These are phyloP conservation scores for Babylonia areolata DNA, from an alignment of 1,140 invertebrate species.

Conservation along the genomic window DNA sequence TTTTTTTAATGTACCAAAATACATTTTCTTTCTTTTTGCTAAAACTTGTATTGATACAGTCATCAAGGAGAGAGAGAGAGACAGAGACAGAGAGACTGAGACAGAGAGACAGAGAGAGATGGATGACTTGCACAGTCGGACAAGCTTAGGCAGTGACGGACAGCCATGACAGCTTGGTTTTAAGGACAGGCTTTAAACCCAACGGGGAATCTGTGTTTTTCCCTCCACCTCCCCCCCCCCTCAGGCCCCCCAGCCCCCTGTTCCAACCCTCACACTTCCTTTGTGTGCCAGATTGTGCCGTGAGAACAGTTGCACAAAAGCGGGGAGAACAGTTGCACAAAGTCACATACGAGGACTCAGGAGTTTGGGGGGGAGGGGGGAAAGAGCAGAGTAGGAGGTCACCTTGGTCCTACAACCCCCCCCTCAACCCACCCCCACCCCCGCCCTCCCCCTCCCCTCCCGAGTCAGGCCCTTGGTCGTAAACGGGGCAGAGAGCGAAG, in stretches of 20 bases:
- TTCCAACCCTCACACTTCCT: background rate
- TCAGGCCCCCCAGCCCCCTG: too few species aligned
- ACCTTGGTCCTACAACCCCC: too few species aligned
- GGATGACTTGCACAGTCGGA: too few species aligned
- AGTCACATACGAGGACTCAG: background rate
- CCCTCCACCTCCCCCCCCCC: background rate
- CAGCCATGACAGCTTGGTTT: background rate
- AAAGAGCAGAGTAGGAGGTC: background rate
- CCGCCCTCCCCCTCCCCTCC: background rate
- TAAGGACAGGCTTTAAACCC: background rate
- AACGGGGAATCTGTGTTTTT: slow-evolving; percentile 20
- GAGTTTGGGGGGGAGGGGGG: background rate
- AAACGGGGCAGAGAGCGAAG: too few species aligned
- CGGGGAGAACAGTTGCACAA: background rate
- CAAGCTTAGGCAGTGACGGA: background rate
- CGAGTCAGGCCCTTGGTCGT: background rate
- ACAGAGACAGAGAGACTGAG: too few species aligned
- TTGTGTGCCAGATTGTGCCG: background rate
- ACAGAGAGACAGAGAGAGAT: too few species aligned
- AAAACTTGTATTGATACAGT: too few species aligned
- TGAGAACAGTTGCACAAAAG: background rate
- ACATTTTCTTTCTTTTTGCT: too few species aligned
- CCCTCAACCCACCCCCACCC: background rate
- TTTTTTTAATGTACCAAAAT: too few species aligned
- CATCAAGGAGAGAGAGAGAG: too few species aligned